Evolutionary conservation across 2,113 vertebrate genomes (phyloP), one percentile per base, ranked within the genome.

Genomic region (Speoplatyrhinus poulsoni): DNA sequence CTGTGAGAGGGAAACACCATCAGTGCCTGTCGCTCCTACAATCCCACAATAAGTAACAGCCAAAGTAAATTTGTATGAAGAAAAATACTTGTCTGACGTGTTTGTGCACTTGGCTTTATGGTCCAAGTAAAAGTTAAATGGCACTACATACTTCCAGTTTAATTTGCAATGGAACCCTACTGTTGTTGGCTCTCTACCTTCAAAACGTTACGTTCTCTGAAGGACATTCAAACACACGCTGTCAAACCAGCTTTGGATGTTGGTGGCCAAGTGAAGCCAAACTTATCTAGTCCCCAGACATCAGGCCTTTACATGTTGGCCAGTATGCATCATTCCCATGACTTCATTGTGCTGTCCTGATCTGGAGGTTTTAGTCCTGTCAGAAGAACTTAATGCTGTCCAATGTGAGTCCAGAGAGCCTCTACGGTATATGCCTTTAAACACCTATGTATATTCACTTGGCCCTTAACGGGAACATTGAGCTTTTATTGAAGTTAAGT

Each of bases 21-120:
- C 15, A 11, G 79, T 83, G 77, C 89, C 89, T 0, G 64, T 71
- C 55, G 71, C 86, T 82, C 89, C 82, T 70, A 79, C 72, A 65
- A 53, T 79, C 60, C 82, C 72, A 59, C 36, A 59, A 60, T 13
- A 67, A 60, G 55, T 84, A 77, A 62, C 57, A 46, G 11, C 9
- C 58, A 61, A 54, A 3, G n/a, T 73, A 36, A 60, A 54, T 74
- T 76, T 70, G 12, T 49, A 70, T 49, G 10, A 68, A 60, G 67
- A 52, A 66, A 80, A 83, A 73, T 62, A 70, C 52, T 62, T 76
- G 64, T 32, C 54, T 77, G 57, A 57, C 67, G 17, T 61, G 65
- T 54, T 61, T 77, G 65, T 71, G 65, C 56, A 58, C 33, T 76
- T 47, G 33, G 52, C 68, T 62, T 72, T n/a, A 47, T 26, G 54